Evolutionary conservation across 2,113 vertebrate genomes (phyloP).

Genomic region (Stictonetta naevosa): DNA sequence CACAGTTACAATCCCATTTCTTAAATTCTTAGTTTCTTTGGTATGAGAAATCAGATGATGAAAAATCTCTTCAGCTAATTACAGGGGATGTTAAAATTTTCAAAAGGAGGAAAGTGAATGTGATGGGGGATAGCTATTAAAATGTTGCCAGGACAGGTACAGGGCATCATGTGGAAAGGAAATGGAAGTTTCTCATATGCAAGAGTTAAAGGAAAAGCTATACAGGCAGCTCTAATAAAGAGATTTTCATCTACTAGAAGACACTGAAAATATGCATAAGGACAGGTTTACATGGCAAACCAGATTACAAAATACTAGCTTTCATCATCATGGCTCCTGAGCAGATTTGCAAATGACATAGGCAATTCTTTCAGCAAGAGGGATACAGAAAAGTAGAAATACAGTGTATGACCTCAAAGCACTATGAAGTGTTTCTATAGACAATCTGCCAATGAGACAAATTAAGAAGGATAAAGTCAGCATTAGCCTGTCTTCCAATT

Average conservation of each 20-base stretch:
- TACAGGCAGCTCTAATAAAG: background rate
- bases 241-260: background rate
- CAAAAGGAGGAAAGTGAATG: background rate
- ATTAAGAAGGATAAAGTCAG: constrained; percentile 35
- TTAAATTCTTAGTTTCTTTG: background rate
- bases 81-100: background rate
- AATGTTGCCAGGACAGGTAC: background rate
- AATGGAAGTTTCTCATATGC: background rate
- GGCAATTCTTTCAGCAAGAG: background rate
- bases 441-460: constrained; percentile 18
- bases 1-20: background rate
- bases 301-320: background rate
- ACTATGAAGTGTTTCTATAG: background rate
- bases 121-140: background rate
- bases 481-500: constrained; percentile 37
- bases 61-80: background rate
- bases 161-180: background rate
- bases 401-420: constrained; percentile 5
- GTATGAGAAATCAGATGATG: background rate
- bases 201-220: background rate
- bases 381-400: constrained; percentile 14
- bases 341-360: background rate
- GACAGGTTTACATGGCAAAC: background rate
- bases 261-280: background rate
- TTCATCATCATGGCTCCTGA: background rate